Evolutionary conservation across 1,140 invertebrate genomes (phyloP).

Genomic region (Heliothis subflexa): DNA sequence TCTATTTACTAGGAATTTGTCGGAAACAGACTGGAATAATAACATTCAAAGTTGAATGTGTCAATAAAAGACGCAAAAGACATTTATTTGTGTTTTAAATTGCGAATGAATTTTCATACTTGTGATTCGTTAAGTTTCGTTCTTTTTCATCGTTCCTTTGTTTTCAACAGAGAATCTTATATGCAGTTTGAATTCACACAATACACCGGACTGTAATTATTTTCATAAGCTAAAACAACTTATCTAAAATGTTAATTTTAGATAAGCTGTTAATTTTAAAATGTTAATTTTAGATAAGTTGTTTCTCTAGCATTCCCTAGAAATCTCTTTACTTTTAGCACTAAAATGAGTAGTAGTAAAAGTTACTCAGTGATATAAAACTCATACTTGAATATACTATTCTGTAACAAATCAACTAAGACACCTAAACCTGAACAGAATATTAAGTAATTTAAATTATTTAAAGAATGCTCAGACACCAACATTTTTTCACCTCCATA

Average conservation of each 20-base stretch:
- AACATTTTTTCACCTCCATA: neutral
- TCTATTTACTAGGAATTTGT: conserved; percentile 24
- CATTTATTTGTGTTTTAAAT: neutral
- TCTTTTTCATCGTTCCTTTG: neutral
- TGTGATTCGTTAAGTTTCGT: neutral
- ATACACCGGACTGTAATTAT: too few species aligned
- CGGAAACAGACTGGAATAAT: conserved; percentile 5
- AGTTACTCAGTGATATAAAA: neutral
- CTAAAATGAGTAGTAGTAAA: neutral
- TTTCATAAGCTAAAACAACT: too few species aligned
- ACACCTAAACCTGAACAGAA: too few species aligned
- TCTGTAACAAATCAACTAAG: too few species aligned
- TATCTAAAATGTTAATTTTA: too few species aligned
- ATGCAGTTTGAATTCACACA: too few species aligned
- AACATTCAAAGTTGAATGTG: neutral
- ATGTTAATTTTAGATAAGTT: too few species aligned
- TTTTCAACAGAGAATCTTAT: neutral
- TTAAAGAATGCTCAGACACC: neutral
- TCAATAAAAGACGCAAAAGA: neutral
- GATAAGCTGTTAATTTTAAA: too few species aligned
- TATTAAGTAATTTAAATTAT: too few species aligned
- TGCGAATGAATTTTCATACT: neutral
- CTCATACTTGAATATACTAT: neutral
- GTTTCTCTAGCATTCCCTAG: too few species aligned
- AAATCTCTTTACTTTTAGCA: neutral